These are phyloP conservation scores for Pheosia gnoma DNA, from an alignment of 2,888 invertebrate species.

Conservation along the genomic window DNA sequence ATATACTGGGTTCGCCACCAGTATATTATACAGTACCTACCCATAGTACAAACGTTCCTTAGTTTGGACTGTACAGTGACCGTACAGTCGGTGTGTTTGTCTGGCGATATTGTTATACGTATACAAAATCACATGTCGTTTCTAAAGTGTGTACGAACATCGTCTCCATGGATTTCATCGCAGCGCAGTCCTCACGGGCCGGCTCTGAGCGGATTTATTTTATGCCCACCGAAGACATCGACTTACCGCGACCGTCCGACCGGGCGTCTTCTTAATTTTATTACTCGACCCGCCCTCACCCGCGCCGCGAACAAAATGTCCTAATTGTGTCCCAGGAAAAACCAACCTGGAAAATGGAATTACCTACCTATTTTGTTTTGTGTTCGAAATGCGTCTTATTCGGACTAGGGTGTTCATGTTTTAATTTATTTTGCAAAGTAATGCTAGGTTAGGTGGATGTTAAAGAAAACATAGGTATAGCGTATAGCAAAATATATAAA, in stretches of 20 bases:
- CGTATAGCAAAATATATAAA: no score
- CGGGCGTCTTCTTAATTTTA: conserved; percentile 82
- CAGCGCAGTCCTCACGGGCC: conserved; percentile 50
- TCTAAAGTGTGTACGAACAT: neutral
- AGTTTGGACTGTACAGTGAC: no score
- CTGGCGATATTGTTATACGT: no score
- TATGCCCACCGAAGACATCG: conserved; percentile 77
- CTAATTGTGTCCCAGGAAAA: conserved; percentile 80
- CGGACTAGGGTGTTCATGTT: conserved; percentile 7
- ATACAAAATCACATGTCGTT: neutral
- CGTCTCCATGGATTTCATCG: conserved; percentile 47
- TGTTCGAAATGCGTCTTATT: conserved; percentile 27
- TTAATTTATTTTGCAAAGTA: neutral
- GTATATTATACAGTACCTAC: no score
- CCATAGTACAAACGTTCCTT: no score
- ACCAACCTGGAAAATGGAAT: conserved; percentile 67
- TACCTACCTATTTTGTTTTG: conserved; percentile 69
- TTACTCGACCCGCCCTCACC: conserved; percentile 66
- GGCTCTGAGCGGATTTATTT: conserved; percentile 77
- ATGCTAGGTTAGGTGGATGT: no score
- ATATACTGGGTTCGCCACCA: no score
- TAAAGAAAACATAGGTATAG: no score
- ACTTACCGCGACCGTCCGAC: conserved; percentile 72
- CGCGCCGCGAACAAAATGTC: conserved; percentile 68
- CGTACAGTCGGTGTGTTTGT: no score